A percentile compares a stretch with the other conserved stretches of the same genome.
Conservation (phyloP, 2,888 invertebrate genomes). For the Cynaeus angustus region DNA sequence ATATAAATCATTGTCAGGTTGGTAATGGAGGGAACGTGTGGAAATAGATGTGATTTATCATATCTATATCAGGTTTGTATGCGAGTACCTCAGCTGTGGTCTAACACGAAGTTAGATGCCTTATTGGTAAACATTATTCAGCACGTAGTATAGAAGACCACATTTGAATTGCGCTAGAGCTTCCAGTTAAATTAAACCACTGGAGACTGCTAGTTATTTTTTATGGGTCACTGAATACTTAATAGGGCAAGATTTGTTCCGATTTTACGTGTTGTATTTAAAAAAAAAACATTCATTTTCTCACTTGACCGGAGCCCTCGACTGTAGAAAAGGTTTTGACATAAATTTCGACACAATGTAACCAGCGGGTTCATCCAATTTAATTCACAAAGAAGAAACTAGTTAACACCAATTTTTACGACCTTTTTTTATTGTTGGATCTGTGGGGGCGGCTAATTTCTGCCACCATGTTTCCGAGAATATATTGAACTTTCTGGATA, state of each 20-base stretch:
- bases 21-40: slow-evolving; percentile 67
- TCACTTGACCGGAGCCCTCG: no score
- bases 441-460: no score
- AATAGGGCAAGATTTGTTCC: slow-evolving; percentile 49
- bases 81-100: slow-evolving; percentile 60
- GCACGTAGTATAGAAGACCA: slow-evolving; percentile 50
- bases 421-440: no score
- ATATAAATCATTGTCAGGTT: slow-evolving; percentile 68
- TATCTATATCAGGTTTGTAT: slow-evolving; percentile 58
- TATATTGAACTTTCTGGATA: no score
- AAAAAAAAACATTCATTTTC: no score
- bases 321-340: no score
- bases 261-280: slow-evolving; percentile 26
- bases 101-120: slow-evolving; percentile 56
- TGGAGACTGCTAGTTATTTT: slow-evolving; percentile 52
- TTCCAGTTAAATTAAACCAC: slow-evolving; percentile 52
- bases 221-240: slow-evolving; percentile 53
- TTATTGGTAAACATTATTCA: slow-evolving; percentile 65
- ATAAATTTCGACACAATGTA: no score
- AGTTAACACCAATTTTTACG: no score
- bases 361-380: no score
- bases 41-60: slow-evolving; percentile 68
- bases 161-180: slow-evolving; percentile 51
- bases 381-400: no score
- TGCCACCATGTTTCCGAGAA: no score